Base-by-base conservation (phyloP, 2,797 vertebrate genomes). In the Anomalospiza imberbis region DNA sequence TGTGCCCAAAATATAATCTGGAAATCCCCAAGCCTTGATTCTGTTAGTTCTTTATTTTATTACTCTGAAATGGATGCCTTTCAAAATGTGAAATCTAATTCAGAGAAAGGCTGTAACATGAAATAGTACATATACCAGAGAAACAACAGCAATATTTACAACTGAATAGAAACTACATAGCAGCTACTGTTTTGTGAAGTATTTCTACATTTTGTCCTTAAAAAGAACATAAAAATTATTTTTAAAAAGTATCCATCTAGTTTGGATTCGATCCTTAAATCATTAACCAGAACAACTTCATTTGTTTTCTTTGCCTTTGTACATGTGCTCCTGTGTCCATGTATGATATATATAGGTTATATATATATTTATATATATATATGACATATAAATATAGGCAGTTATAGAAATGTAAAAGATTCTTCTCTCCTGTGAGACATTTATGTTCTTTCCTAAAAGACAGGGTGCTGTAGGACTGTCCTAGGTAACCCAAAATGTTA, bases 401-500 rank as follows among this genome's bases (percentile, higher is more conserved):
- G 11, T 22, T 50, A 18, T 32, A 45, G 34, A 32, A 72, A 32
- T n/a, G n/a, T 45, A 13, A 12, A 50, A 0, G 0, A 53, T 34
- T 28, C 34, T 77, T 67, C n/a, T 78, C 10, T 75, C 10, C 58
- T 63, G 28, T 58, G 57, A 44, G 34, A 67, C 14, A 7, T 67
- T 85, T 60, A 40, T 4, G 0, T 28, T 36, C 11, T 65, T 75
- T 60, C 26, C 67, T 62, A 54, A 85, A 79, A 47, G 8, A 67
- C 28, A 51, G 6, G 7, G 18, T 29, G 16, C 26, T 87, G 13
- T 28, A 72, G 13, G 14, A 34, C 21, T 48, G 20, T 31, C 20
- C 17, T 25, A 17, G 7, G 20, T 13, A 48, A 42, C 70, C 25
- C 19, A 57, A 42, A 65, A n/a, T 19, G 2, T 15, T 47, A 15